A percentile compares a stretch with the other conserved stretches of the same genome.
phyloP scores from a whole-genome alignment of 2,888 invertebrate genomes.

The Hypena proboscidalis region DNA sequence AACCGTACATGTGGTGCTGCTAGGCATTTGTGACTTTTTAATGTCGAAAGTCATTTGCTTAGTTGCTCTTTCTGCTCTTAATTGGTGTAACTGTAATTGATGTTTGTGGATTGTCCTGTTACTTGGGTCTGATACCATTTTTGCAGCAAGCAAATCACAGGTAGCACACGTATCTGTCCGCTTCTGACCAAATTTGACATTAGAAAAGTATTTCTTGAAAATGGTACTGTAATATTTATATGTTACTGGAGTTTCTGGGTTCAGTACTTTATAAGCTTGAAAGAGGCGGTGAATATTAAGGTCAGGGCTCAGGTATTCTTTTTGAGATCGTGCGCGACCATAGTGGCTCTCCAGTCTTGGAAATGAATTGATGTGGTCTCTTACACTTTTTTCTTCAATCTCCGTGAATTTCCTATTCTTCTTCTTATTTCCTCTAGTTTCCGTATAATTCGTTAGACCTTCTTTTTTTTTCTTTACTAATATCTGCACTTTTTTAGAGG shows the following conservation, averaged over 20 bases:
- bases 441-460: slow-evolving; percentile 3
- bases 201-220: slow-evolving; percentile 7
- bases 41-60: slow-evolving; percentile 9
- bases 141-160: slow-evolving; percentile 3
- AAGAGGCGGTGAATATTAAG: neutral
- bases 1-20: slow-evolving; percentile 1
- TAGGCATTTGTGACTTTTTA: slow-evolving; percentile 12
- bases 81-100: slow-evolving; percentile 12
- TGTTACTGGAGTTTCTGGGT: slow-evolving; percentile 2
- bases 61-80: slow-evolving; percentile 10
- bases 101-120: slow-evolving; percentile 4
- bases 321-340: slow-evolving; percentile 11
- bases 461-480: slow-evolving; percentile 9
- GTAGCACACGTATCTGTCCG: slow-evolving; percentile 4
- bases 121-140: slow-evolving; percentile 7
- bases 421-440: slow-evolving; percentile 9
- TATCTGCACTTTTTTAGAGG: slow-evolving; percentile 2
- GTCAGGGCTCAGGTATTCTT: slow-evolving; percentile 6
- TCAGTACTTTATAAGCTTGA: neutral
- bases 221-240: slow-evolving; percentile 9
- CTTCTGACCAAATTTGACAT: slow-evolving; percentile 11
- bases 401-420: slow-evolving; percentile 6
- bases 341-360: slow-evolving; percentile 5
- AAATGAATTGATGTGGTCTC: slow-evolving; percentile 5
- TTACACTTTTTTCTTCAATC: neutral